phyloP scores from a whole-genome alignment of 2,113 vertebrate species.

The Grantiella picta region DNA sequence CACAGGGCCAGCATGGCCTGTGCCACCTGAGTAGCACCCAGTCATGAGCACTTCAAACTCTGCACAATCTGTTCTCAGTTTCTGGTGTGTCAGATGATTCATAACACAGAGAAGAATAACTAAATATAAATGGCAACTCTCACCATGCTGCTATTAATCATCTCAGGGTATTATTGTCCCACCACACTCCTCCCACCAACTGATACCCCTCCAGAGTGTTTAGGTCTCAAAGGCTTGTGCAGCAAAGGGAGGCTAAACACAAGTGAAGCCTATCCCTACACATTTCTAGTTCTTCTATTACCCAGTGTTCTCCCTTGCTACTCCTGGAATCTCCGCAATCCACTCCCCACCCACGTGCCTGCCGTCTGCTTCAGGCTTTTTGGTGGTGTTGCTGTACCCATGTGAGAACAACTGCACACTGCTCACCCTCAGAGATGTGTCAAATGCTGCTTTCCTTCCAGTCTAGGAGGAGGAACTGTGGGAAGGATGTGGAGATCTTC shows the following conservation, averaged over 20 bases:
- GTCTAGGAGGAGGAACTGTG: background rate
- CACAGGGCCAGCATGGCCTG: background rate
- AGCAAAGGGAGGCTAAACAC: background rate
- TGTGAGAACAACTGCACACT: slow-evolving; percentile 1
- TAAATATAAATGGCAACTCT: slow-evolving; percentile 28
- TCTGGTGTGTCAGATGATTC: slow-evolving; percentile 31
- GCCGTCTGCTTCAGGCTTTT: background rate
- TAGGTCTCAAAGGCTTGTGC: background rate
- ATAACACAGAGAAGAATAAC: slow-evolving; percentile 5
- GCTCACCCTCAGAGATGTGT: background rate
- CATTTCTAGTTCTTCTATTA: background rate
- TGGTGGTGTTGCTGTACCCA: background rate
- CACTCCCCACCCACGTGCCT: background rate
- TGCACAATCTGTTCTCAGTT: background rate
- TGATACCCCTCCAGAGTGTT: background rate
- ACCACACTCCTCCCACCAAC: background rate
- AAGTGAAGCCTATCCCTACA: fast-evolving
- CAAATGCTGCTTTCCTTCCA: background rate
- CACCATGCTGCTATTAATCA: background rate
- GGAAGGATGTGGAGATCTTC: background rate
- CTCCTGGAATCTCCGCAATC: slow-evolving; percentile 29
- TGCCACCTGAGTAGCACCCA: background rate
- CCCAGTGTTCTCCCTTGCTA: background rate
- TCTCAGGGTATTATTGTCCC: background rate
- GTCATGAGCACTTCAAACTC: background rate